These are phyloP conservation scores for Cydia splendana DNA, from an alignment of 1,140 invertebrate species.

Conservation along the genomic window DNA sequence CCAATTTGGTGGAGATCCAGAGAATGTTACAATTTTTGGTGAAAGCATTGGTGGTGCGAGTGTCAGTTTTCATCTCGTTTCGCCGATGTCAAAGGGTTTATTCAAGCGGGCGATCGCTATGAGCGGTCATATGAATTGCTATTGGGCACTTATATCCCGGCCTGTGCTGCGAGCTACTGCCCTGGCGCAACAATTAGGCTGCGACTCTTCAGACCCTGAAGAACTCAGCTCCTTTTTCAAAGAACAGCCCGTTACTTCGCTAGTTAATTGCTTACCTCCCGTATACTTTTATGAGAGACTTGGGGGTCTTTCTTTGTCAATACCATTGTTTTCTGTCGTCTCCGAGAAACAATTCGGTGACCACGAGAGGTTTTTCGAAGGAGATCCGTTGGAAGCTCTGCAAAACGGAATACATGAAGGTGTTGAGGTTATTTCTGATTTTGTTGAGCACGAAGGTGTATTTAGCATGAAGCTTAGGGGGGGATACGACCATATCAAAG, in stretches of 20 bases:
- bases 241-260: slow-evolving; percentile 40
- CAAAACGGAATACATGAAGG: slow-evolving; percentile 50
- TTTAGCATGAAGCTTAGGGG: slow-evolving; percentile 36
- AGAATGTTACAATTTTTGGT: slow-evolving; percentile 82
- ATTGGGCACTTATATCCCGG: slow-evolving; percentile 48
- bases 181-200: slow-evolving; percentile 48
- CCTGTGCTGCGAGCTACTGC: slow-evolving; percentile 48
- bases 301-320: background rate
- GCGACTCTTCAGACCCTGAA: slow-evolving; percentile 48
- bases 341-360: slow-evolving; percentile 49
- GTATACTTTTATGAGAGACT: background rate
- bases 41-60: slow-evolving; percentile 80
- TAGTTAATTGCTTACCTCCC: slow-evolving; percentile 34
- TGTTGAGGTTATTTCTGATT: slow-evolving; percentile 57
- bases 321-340: slow-evolving; percentile 25
- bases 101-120: slow-evolving; percentile 42
- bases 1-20: slow-evolving; percentile 83
- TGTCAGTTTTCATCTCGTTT: slow-evolving; percentile 63
- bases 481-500: slow-evolving; percentile 36
- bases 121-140: slow-evolving; percentile 51
- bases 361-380: slow-evolving; percentile 46
- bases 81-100: slow-evolving; percentile 54
- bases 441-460: slow-evolving; percentile 51
- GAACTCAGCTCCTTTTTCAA: slow-evolving; percentile 49
- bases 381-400: slow-evolving; percentile 40